Evolutionary conservation across 2,888 invertebrate species (phyloP).

Genomic region (Tenthredo scrophulariae): DNA sequence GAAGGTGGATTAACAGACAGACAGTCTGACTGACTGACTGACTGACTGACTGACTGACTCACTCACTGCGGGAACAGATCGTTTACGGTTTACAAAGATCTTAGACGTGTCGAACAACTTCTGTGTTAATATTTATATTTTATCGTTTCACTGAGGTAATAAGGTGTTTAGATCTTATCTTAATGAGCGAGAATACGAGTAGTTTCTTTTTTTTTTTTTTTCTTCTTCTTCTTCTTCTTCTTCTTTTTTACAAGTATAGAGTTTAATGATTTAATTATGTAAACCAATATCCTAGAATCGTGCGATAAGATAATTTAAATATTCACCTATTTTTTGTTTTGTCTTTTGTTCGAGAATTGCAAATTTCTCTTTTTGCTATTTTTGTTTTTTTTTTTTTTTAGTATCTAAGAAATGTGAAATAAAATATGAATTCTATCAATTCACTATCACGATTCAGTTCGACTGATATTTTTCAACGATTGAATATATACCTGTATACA

Average conservation of each 20-base stretch:
- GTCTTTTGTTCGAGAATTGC: neutral
- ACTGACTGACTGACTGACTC: neutral
- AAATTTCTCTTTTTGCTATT: neutral
- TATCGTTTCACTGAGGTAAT: neutral
- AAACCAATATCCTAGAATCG: neutral
- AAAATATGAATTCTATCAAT: neutral
- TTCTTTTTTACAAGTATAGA: no score
- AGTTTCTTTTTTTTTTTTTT: neutral
- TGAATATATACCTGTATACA: neutral
- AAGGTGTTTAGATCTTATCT: neutral
- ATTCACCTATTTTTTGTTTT: neutral
- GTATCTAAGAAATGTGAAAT: neutral
- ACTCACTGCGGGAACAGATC: neutral
- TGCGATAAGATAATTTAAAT: neutral
- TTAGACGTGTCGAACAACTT: neutral
- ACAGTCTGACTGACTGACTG: neutral
- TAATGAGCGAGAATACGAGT: neutral
- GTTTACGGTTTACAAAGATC: neutral
- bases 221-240: neutral
- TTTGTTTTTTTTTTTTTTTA: neutral
- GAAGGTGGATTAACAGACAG: neutral
- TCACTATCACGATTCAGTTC: neutral
- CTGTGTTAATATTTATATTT: neutral
- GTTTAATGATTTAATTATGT: no score
- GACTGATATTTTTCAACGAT: neutral